Base-by-base conservation (phyloP, 2,888 invertebrate species). In the Melanchra persicariae region DNA sequence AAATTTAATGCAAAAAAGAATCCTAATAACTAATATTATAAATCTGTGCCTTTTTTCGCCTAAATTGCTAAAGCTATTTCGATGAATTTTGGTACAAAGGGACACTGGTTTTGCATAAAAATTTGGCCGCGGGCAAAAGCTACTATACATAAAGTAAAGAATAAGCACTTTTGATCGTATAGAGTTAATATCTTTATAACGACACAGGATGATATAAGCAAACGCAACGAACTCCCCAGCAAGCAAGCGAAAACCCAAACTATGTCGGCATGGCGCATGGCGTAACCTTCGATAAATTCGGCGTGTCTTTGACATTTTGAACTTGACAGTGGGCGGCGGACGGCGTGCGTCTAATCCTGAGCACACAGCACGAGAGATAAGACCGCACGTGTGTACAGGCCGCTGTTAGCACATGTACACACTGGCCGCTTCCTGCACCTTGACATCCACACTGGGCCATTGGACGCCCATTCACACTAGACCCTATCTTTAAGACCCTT, bases 221-320 rank as follows among this genome's bases (percentile, higher is more conserved):
- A 40, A 40, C 12, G n/a, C n/a, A 49, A 37, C 5, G 26, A 66
- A 49, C 34, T 24, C 9, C n/a, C 24, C 47, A 49, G 17, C 24
- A 12, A 37, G n/a, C 37, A 15, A 24, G n/a, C 8, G 7, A 19
- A 26, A 26, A 10, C 47, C 17, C 24, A 40, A 19, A 47, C 67
- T 26, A 67, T 67, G 51, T 30, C 26, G 15, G 37, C 17, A 26
- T 22, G 34, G 22, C 5, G 15, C 17, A 24, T 40, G 22, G 17
- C 61, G 34, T 82, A 81, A 89, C 89, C 89, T 89, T 89, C 85
- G 83, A 84, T 81, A 86, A 81, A 82, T 76, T 70, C 72, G 83
- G 80, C 83, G 87, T 87, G 90, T 88, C 89, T 92, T 90, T 93
- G 93, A 94, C 93, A 93, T 91, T 92, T 92, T 95, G 94, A 95